Conservation (phyloP, 2,888 invertebrate genomes). For the Aelia acuminata region DNA sequence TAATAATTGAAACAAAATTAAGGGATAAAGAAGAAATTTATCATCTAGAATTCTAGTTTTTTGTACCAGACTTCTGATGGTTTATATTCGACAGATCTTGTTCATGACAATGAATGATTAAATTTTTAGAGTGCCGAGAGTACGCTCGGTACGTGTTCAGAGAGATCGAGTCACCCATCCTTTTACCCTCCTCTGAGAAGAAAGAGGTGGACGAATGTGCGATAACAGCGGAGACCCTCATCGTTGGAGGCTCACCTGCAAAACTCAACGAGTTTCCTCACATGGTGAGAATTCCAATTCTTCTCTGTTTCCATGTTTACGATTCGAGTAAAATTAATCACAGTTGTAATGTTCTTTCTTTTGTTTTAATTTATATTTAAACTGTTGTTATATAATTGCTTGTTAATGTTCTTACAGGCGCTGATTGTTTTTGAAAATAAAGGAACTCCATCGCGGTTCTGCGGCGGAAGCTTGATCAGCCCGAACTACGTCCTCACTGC, state of each 20-base stretch:
- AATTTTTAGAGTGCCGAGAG: constrained; percentile 59
- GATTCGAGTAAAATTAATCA: background rate
- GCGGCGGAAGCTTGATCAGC: constrained; percentile 61
- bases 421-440: background rate
- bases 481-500: constrained; percentile 59
- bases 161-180: constrained; percentile 14
- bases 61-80: no score
- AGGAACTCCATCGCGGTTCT: constrained; percentile 46
- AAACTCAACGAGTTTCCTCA: constrained; percentile 64
- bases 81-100: no score
- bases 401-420: background rate
- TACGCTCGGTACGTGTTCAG: constrained; percentile 59
- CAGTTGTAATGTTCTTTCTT: no score
- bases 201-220: constrained; percentile 50
- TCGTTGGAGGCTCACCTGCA: constrained; percentile 63
- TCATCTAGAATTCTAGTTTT: no score
- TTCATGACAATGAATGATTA: background rate
- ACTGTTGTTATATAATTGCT: background rate
- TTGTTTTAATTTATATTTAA: background rate
- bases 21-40: no score
- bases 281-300: constrained; percentile 61
- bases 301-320: background rate
- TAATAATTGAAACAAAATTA: no score
- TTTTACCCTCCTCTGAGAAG: background rate
- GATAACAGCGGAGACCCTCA: constrained; percentile 61